These are phyloP conservation scores for Vanessa tameamea DNA, from an alignment of 1,140 invertebrate species.

Conservation along the genomic window DNA sequence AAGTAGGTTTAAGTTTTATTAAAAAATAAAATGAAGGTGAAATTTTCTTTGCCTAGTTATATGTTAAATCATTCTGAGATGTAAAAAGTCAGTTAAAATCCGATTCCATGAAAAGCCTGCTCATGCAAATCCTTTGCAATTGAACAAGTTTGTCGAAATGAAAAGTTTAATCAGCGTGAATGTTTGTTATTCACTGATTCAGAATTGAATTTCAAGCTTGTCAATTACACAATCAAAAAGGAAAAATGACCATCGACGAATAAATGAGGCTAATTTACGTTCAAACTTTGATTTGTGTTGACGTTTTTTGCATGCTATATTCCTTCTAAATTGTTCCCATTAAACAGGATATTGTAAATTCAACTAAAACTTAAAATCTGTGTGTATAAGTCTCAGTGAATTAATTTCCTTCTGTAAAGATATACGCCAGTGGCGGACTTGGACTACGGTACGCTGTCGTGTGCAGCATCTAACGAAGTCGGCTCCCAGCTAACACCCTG, in stretches of 20 bases:
- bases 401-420: slow-evolving; percentile 52
- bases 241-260: slow-evolving; percentile 23
- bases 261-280: slow-evolving; percentile 29
- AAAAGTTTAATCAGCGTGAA: slow-evolving; percentile 39
- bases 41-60: not conserved
- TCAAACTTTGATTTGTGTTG: slow-evolving; percentile 5
- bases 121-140: slow-evolving; percentile 36
- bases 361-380: not conserved
- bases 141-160: slow-evolving; percentile 37
- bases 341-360: no score
- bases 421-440: slow-evolving; percentile 87
- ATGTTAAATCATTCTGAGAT: slow-evolving; percentile 13
- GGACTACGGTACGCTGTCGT: slow-evolving; percentile 89
- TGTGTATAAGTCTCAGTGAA: not conserved
- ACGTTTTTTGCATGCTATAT: not conserved
- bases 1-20: slow-evolving; percentile 62
- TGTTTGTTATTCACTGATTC: slow-evolving; percentile 38
- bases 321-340: not conserved
- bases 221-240: slow-evolving; percentile 33
- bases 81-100: slow-evolving; percentile 23
- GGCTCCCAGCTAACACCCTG: slow-evolving; percentile 88
- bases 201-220: slow-evolving; percentile 33
- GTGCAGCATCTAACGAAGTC: slow-evolving; percentile 89
- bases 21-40: not conserved
- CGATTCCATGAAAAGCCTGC: slow-evolving; percentile 28